Evolutionary conservation across 2,113 vertebrate genomes (phyloP), one percentile per base, ranked within the genome.

Genomic region (Podocnemis expansa): DNA sequence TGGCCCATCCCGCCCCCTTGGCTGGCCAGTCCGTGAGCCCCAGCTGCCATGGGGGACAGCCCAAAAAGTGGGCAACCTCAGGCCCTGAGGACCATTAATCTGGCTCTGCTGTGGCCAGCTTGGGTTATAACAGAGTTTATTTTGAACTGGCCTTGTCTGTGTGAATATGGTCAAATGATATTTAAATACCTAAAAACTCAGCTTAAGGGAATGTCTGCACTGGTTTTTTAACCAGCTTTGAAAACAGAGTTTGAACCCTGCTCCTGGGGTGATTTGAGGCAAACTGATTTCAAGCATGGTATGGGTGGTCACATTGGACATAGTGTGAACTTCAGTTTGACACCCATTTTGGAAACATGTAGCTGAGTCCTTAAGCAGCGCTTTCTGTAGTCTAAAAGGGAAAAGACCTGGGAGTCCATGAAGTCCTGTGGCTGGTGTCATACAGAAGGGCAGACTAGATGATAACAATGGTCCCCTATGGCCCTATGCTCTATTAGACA

Each of bases 221-320:
- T 91, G 83, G 84, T 41, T 41, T 84, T 91, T 67, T 88, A 90
- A 43, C 70, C 24, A 81, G 92, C 89, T 93, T 90, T 91, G 16
- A 96, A 76, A 92, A 95, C 96, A 90, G 93, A 91, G 89, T 96
- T 94, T 70, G 87, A 75, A 87, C 51, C 87, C 91, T 92, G 86
- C 88, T 95, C 95, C 87, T n/a, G 80, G 83, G 47, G 89, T 88
- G 92, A 96, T 93, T 94, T 89, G 94, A 89, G 89, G 70, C 70
- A 79, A 79, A 56, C 89, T 95, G 93, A 76, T 94, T 95, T 70
- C 86, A 91, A 90, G 78, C 93, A 92, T 79, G 90, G 73, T 9
- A 84, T 92, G 73, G 60, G 47, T 94, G 60, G 54, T 94, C 29
- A 56, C 82, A n/a, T n/a, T 82, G 54, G 81, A 0, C 16, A 91